A percentile compares a stretch with the other conserved stretches of the same genome.
Conservation (phyloP, 2,888 invertebrate genomes). For the Himalopsyche kuldschensis region DNA sequence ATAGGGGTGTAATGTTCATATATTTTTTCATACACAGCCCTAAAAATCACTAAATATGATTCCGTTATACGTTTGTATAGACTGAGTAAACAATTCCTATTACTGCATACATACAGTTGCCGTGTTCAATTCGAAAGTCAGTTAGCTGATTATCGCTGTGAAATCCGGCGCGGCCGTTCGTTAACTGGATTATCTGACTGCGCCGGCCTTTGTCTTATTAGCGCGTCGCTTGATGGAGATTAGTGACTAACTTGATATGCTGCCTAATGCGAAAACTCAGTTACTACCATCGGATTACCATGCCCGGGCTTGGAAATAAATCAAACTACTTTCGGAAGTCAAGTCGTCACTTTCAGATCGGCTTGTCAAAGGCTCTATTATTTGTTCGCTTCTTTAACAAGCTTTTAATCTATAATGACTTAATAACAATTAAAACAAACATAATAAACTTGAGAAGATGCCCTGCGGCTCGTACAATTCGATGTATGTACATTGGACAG, state of each 20-base stretch:
- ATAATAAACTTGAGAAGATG: too few species aligned
- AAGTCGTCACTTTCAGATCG: too few species aligned
- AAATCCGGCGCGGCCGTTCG: slow-evolving; percentile 10
- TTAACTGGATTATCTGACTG: slow-evolving; percentile 15
- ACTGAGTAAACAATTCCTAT: slow-evolving; percentile 1
- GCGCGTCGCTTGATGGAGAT: neutral
- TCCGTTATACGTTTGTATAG: neutral
- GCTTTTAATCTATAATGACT: too few species aligned
- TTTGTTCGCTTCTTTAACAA: too few species aligned
- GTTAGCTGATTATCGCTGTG: slow-evolving; percentile 24
- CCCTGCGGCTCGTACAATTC: too few species aligned
- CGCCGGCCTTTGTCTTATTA: slow-evolving; percentile 12
- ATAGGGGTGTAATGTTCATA: too few species aligned
- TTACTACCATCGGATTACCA: neutral
- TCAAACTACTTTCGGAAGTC: neutral
- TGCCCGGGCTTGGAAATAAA: neutral
- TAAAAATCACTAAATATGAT: neutral
- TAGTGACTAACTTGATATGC: neutral
- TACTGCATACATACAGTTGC: slow-evolving; percentile 7
- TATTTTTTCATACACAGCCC: neutral
- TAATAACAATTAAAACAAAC: too few species aligned
- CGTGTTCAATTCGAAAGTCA: slow-evolving; percentile 23
- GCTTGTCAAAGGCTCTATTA: too few species aligned
- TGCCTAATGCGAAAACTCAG: neutral
- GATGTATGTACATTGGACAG: too few species aligned